These are phyloP conservation scores for Bicyclus anynana DNA, from an alignment of 1,140 invertebrate species.

Conservation along the genomic window DNA sequence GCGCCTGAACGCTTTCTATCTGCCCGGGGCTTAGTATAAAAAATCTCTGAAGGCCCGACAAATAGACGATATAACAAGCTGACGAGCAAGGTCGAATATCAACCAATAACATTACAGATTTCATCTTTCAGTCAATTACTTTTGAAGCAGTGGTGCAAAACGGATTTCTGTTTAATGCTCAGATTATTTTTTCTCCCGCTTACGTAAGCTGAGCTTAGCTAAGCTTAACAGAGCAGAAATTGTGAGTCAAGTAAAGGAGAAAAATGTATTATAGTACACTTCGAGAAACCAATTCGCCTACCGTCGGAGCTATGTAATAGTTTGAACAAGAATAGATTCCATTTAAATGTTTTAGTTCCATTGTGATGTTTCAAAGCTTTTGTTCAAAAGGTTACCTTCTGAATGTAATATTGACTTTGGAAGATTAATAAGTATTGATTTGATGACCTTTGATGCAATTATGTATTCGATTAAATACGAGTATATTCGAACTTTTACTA, in stretches of 20 bases:
- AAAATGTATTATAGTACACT: conserved; percentile 1
- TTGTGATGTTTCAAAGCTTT: background rate
- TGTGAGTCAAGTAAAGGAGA: conserved; percentile 1
- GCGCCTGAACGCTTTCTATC: no score
- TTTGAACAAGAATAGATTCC: background rate
- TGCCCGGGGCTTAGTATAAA: no score
- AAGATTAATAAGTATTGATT: no score
- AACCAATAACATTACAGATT: background rate
- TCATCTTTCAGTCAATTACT: background rate
- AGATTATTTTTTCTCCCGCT: background rate
- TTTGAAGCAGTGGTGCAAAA: background rate
- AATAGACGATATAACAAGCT: no score
- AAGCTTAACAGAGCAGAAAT: conserved; percentile 8
- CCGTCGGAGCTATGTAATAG: background rate
- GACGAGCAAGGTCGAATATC: no score
- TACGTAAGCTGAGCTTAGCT: background rate
- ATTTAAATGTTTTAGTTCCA: background rate
- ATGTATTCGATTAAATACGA: no score
- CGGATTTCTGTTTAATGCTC: conserved; percentile 1
- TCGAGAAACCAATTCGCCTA: background rate
- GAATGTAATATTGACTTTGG: background rate
- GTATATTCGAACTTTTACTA: no score
- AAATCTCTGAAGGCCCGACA: no score
- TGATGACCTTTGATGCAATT: no score
- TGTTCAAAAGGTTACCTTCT: background rate